Conservation (phyloP, 23 tunicate genomes). For the Styela clava region DNA sequence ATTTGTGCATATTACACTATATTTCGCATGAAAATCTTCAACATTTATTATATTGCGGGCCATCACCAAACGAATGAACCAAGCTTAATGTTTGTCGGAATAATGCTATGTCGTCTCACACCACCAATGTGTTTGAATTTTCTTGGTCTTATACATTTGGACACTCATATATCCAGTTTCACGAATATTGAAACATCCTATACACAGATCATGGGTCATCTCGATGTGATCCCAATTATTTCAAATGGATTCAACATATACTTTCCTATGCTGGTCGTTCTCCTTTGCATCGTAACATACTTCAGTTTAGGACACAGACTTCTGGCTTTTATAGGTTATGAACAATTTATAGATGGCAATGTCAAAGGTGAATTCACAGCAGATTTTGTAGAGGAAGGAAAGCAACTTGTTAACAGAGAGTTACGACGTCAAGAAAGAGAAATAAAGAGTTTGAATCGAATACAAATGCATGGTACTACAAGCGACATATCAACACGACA, state of each 20-base stretch:
- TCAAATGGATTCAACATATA: slow-evolving; percentile 94
- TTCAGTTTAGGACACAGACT: slow-evolving; percentile 89
- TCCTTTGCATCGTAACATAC: slow-evolving; percentile 87
- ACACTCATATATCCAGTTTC: slow-evolving; percentile 55
- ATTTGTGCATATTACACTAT: slow-evolving; percentile 97
- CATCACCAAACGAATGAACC: slow-evolving; percentile 98
- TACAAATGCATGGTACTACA: slow-evolving; percentile 30
- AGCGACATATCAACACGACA: slow-evolving; percentile 46
- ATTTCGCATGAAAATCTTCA: slow-evolving; percentile 92
- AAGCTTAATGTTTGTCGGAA: slow-evolving; percentile 92
- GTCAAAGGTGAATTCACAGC: slow-evolving; percentile 80
- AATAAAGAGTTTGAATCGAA: slow-evolving; percentile 17
- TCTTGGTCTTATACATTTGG: slow-evolving; percentile 92
- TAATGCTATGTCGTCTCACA: slow-evolving; percentile 90
- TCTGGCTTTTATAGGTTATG: slow-evolving; percentile 82
- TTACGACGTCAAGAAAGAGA: slow-evolving; percentile 50
- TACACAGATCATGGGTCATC: slow-evolving; percentile 94
- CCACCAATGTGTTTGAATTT: slow-evolving; percentile 95
- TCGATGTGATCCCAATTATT: slow-evolving; percentile 83
- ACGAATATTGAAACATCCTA: slow-evolving; percentile 58
- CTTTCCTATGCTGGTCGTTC: slow-evolving; percentile 92
- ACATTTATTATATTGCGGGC: slow-evolving; percentile 94
- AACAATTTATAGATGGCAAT: slow-evolving; percentile 72
- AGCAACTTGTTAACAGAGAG: slow-evolving; percentile 65
- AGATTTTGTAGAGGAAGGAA: slow-evolving; percentile 90